Conservation (phyloP, 1,140 invertebrate genomes). For the Araneus ventricosus region DNA sequence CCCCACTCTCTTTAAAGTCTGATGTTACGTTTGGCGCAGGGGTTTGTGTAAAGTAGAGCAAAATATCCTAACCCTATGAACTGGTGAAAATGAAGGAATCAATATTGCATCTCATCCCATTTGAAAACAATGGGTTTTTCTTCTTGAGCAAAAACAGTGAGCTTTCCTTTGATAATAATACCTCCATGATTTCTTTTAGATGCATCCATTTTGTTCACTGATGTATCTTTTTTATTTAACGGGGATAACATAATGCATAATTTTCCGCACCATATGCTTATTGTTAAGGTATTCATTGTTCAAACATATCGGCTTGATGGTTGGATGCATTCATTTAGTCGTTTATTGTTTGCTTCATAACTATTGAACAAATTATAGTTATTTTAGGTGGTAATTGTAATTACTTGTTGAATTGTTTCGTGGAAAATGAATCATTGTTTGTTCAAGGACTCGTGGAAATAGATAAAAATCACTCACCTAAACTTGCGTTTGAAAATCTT, state of each 20-base stretch:
- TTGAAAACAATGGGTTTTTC: neutral
- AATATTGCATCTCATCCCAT: constrained; percentile 7
- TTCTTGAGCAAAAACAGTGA: neutral
- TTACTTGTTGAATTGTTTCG: too few relatives aligned
- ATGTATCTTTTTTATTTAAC: neutral
- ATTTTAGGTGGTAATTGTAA: too few relatives aligned
- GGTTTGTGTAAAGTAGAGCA: neutral
- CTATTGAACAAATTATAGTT: too few relatives aligned
- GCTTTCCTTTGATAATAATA: neutral
- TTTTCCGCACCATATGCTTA: neutral
- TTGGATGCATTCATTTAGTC: neutral
- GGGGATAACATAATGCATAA: neutral
- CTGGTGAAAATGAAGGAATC: constrained; percentile 4
- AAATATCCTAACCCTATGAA: constrained; percentile 21
- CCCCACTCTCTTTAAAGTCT: constrained; percentile 6
- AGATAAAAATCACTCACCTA: too few relatives aligned
- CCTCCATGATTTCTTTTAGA: neutral
- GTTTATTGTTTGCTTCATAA: too few relatives aligned
- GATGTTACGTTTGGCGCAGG: neutral
- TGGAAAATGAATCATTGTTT: too few relatives aligned
- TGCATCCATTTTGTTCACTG: neutral
- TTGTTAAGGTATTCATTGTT: neutral
- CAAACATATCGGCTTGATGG: neutral
- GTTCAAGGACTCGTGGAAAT: too few relatives aligned
- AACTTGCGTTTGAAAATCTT: too few relatives aligned